Evolutionary conservation across 1,140 invertebrate genomes (phyloP).

Genomic region (Colletes latitarsis): DNA sequence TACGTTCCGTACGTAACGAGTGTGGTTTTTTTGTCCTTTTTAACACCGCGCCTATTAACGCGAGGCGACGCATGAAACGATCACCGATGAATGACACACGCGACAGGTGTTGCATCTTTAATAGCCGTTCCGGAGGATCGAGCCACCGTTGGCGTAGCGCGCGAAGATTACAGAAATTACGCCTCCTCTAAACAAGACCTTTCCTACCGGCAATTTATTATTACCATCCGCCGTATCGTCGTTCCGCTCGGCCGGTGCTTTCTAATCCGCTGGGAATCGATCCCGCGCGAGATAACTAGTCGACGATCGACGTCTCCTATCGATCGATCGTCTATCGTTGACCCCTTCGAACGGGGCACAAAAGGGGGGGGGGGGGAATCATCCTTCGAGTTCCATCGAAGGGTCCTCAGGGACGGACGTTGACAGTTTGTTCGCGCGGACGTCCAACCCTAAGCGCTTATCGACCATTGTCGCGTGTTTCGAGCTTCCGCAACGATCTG

Average conservation of each 20-base stretch:
- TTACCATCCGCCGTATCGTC: background rate
- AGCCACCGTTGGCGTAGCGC: background rate
- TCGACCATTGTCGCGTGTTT: conserved; percentile 20
- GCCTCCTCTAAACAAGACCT: background rate
- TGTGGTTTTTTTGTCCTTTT: no score
- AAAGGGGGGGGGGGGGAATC: background rate
- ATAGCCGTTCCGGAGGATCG: background rate
- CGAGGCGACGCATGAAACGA: background rate
- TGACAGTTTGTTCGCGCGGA: conserved; percentile 22
- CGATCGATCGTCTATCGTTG: conserved; percentile 1
- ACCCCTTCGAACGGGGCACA: background rate
- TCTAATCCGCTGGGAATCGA: conserved; percentile 38
- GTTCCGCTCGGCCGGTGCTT: conserved; percentile 17
- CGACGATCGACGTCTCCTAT: conserved; percentile 22
- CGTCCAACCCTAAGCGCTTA: conserved; percentile 2
- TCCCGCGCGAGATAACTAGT: conserved; percentile 1
- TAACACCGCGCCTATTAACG: background rate
- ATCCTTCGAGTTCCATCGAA: background rate
- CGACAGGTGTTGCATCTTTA: background rate
- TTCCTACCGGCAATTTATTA: conserved; percentile 32
- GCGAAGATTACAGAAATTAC: conserved; percentile 33
- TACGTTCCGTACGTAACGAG: no score
- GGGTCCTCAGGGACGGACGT: background rate
- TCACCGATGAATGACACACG: background rate
- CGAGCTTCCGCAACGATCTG: background rate